Conservation (phyloP, 2,113 vertebrate genomes). For the Arizona elegans region DNA sequence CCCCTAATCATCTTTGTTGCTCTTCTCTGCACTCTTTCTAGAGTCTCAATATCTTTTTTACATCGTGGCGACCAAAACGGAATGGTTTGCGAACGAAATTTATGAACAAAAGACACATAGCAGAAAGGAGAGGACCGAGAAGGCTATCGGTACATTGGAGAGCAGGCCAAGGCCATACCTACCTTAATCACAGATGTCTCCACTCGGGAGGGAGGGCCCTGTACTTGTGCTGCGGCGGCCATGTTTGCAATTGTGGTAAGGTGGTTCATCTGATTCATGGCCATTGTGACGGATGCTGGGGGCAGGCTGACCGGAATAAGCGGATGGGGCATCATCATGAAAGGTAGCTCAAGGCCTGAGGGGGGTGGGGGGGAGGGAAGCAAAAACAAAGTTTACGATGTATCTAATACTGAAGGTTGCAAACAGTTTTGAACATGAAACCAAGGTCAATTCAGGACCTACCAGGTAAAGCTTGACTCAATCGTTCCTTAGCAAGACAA, state of each 20-base stretch:
- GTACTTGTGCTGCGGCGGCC: conserved; percentile 96
- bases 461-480: not conserved
- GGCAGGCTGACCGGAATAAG: conserved; percentile 98
- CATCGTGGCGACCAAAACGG: too few relatives aligned
- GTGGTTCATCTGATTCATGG: conserved; percentile 99
- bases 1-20: too few relatives aligned
- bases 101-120: not conserved
- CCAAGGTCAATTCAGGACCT: not conserved
- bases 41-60: too few relatives aligned
- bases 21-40: too few relatives aligned
- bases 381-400: not conserved
- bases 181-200: conserved; percentile 99
- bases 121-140: not conserved
- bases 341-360: conserved; percentile 96
- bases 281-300: conserved; percentile 98
- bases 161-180: conserved; percentile 34
- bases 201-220: conserved; percentile 92
- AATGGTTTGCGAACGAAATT: not conserved
- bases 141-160: not conserved
- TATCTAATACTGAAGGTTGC: not conserved
- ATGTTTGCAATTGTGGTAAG: conserved; percentile 99
- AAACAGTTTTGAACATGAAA: conserved; percentile 25
- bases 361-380: not conserved
- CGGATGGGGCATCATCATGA: conserved; percentile 99
- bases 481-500: not conserved